Base-by-base conservation (phyloP, 2,888 invertebrate species). In the Eumerus sabulonum region DNA sequence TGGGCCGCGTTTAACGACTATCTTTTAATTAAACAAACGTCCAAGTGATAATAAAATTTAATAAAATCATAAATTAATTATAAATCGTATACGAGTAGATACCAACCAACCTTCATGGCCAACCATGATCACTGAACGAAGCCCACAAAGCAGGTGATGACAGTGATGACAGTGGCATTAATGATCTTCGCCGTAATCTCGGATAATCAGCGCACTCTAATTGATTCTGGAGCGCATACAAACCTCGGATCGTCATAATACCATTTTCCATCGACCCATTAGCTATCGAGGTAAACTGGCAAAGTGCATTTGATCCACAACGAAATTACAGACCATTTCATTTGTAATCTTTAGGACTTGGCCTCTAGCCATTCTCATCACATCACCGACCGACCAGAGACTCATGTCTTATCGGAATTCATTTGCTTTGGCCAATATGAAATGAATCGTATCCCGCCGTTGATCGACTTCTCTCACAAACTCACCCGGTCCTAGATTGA, bases 241-340 rank as follows among this genome's bases (percentile, higher is more conserved):
- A n/a, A n/a, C n/a, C n/a, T n/a, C 27, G 27, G 27, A 27, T 27
- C 27, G 27, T 7, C 2, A 27, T 27, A 27, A 27, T 27, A 2
- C 27, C 27, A 27, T 27, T 27, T 27, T 4, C 27, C 27, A 27
- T 27, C 7, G 2, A 7, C 3, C 27, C 7, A 27, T 27, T 27
- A 27, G 27, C 27, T 7, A 27, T 27, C 7, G 7, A 27, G 27
- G 27, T 7, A 27, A 27, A 27, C 3, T 4, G 2, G 7, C 27
- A n/a, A n/a, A n/a, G n/a, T n/a, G n/a, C 7, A 27, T 27, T 27
- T 2, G 7, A 27, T 27, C 27, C 27, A 27, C 2, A 7, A 4
- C 27, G 27, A 27, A 27, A 27, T 27, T 27, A 27, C 27, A 27
- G 48, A 9, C 62, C 70, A 71, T 71, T 71, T 71, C 53, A 71